phyloP scores from a whole-genome alignment of 2,888 invertebrate species.

The Hartigia nigra region DNA sequence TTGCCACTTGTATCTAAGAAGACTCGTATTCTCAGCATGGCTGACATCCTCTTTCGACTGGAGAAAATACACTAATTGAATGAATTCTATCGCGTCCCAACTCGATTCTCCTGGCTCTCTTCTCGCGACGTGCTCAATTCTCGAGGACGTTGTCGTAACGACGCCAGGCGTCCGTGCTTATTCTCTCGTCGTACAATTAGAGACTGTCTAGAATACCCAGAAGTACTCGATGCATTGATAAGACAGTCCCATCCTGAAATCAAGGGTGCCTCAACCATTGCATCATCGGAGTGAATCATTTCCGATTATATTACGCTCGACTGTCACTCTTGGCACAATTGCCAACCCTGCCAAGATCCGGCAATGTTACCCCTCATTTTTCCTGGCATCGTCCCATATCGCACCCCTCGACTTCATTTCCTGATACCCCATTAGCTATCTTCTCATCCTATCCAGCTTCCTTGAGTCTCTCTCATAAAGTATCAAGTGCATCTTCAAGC shows the following conservation, averaged over 20 bases:
- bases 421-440: not conserved
- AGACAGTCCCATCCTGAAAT: not conserved
- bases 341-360: not conserved
- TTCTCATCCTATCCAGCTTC: not conserved
- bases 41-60: not conserved
- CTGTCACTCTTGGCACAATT: not conserved
- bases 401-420: not conserved
- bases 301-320: not conserved
- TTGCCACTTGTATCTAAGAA: not conserved
- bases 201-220: not conserved
- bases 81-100: not conserved
- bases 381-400: not conserved
- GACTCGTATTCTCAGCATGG: not conserved
- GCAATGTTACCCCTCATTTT: not conserved
- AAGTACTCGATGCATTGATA: not conserved
- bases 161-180: not conserved
- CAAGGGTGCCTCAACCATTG: not conserved
- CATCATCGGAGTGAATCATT: no score
- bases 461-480: not conserved
- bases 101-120: no score
- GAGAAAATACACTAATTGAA: not conserved
- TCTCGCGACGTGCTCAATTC: not conserved
- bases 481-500: not conserved
- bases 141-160: not conserved
- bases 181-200: not conserved